A percentile compares a stretch with the other conserved stretches of the same genome.
Evolutionary conservation across 1,140 invertebrate genomes (phyloP).

Genomic region (Octopus sinensis): DNA sequence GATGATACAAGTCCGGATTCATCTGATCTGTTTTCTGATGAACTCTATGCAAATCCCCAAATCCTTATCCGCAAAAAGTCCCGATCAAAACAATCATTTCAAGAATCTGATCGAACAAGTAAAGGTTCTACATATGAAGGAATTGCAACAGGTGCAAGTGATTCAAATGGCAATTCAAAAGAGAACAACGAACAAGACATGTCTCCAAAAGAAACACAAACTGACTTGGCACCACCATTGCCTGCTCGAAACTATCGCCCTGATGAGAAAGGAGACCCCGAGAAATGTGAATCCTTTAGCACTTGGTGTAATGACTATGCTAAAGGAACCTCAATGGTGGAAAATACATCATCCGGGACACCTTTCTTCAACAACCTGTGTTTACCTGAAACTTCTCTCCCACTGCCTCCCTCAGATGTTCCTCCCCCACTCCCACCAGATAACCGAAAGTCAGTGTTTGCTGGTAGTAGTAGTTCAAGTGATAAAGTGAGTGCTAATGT

Average conservation of each 20-base stretch:
- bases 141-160: background rate
- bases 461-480: background rate
- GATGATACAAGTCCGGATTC: background rate
- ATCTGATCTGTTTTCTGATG: background rate
- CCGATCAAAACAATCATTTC: background rate
- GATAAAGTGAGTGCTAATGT: background rate
- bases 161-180: background rate
- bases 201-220: background rate
- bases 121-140: background rate
- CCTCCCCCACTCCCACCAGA: background rate
- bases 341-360: background rate
- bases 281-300: too few species aligned
- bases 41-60: constrained; percentile 8
- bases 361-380: background rate
- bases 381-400: background rate
- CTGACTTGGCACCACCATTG: background rate
- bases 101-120: background rate
- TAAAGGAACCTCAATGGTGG: background rate
- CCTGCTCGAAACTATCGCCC: constrained; percentile 9
- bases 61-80: constrained; percentile 10
- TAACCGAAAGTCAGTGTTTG: background rate
- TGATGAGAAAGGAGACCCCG: background rate
- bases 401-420: background rate
- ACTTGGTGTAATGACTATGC: constrained; percentile 1
- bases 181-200: background rate